Percentiles rank a stretch among this genome's conserved stretches.
Conservation (phyloP, 2,888 invertebrate species). For the Drosophila leonis region DNA sequence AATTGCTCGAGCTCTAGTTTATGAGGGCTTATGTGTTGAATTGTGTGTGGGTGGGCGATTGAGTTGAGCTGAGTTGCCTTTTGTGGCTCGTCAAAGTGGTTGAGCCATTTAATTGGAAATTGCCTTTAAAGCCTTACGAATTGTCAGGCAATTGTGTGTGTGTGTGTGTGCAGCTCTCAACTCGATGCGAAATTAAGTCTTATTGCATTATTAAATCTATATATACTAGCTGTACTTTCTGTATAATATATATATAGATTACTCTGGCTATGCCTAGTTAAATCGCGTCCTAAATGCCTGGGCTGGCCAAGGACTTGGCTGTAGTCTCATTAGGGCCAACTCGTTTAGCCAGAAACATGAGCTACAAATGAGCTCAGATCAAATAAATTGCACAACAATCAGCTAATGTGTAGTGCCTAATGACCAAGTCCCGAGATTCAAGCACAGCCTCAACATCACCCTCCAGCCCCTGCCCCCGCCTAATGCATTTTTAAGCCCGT, state of each 20-base stretch:
- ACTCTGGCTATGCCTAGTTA: slow-evolving; percentile 1
- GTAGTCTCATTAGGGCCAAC: slow-evolving; percentile 62
- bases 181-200: slow-evolving; percentile 11
- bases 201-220: slow-evolving; percentile 51
- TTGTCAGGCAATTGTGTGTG: slow-evolving; percentile 50
- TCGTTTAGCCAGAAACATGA: slow-evolving; percentile 37
- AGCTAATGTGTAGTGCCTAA: slow-evolving; percentile 78
- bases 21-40: slow-evolving; percentile 23
- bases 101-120: slow-evolving; percentile 52
- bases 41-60: slow-evolving; percentile 13
- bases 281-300: slow-evolving; percentile 7
- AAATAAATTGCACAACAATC: slow-evolving; percentile 78
- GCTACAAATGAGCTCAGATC: slow-evolving; percentile 65
- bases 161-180: slow-evolving; percentile 5
- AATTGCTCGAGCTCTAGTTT: slow-evolving; percentile 34
- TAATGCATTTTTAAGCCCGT: slow-evolving; percentile 69
- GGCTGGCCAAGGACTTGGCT: slow-evolving; percentile 33
- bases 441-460: background rate
- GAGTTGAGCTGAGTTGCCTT: slow-evolving; percentile 26
- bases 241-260: background rate
- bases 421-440: slow-evolving; percentile 42
- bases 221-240: background rate
- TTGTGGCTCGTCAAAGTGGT: slow-evolving; percentile 46
- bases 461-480: slow-evolving; percentile 1
- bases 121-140: slow-evolving; percentile 55